Evolutionary conservation across 1,140 invertebrate species (phyloP), one percentile per base, ranked within the genome.

Genomic region (Elymnias hypermnestra): DNA sequence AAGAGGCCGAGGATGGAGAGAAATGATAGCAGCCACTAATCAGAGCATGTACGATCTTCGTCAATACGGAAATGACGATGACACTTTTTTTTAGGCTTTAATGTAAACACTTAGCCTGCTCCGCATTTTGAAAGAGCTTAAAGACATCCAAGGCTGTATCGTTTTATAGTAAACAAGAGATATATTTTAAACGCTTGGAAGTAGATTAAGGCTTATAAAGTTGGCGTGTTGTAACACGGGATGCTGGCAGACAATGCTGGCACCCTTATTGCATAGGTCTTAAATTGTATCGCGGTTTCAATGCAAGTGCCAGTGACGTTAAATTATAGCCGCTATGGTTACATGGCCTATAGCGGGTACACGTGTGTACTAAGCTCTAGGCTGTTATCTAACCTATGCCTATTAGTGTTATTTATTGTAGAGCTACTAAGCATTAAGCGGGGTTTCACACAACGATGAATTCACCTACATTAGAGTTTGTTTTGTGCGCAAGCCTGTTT

Each of bases 201-300:
- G 61, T 76, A 68, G 63, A 68, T 68, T 72, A 72, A 66, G 47
- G 55, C 55, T 40, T 42, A 56, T 74, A 76, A 76, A 68, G 62
- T 61, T 62, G 67, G 63, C 63, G 63, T 66, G 66, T 76, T 67
- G 72, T 72, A 82, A 76, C 68, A 57, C 56, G 69, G 81, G 66
- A 71, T 64, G 58, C 6, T 33, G 29, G 62, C 68, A 75, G 69
- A 82, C 69, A 81, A 79, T 81, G 68, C 65, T 51, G 58, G 64
- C 66, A 72, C 79, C 68, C 75, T 82, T 84, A 82, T 82, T 75
- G 72, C 75, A 70, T 61, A 65, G 74, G 64, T 72, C 76, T 82
- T 84, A 84, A 84, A 84, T 84, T 75, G 73, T 78, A 61, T 56
- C 70, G 74, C 61, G 77, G 77, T 81, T 76, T 78, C 72, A 79